Percentiles rank a stretch among this genome's conserved stretches.
Evolutionary conservation across 2,797 vertebrate genomes (phyloP).

Genomic region (Labroides dimidiatus): DNA sequence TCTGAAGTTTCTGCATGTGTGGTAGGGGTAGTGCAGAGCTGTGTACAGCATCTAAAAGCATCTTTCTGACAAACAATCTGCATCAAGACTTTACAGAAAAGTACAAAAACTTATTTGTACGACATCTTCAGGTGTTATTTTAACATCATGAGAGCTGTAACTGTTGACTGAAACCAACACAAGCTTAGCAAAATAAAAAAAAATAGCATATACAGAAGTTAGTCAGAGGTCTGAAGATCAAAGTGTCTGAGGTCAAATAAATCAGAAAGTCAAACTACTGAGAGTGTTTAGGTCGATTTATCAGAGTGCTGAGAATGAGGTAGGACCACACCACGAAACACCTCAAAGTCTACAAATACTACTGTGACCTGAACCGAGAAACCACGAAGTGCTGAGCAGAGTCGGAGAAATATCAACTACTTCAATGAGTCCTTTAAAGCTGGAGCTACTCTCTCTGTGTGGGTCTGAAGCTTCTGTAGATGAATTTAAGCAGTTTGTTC

Average conservation of each 20-base stretch:
- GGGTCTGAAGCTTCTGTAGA: neutral
- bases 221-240: slow-evolving; percentile 7
- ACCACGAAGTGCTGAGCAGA: slow-evolving; percentile 14
- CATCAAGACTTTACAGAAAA: no score
- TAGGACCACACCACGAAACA: slow-evolving; percentile 55
- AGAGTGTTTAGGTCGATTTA: slow-evolving; percentile 18
- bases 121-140: neutral
- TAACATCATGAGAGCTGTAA: neutral
- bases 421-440: neutral
- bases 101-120: neutral
- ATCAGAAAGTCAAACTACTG: slow-evolving; percentile 9
- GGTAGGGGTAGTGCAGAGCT: no score
- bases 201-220: slow-evolving; percentile 17
- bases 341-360: neutral
- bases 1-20: no score
- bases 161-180: neutral
- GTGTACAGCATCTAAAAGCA: neutral
- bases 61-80: neutral
- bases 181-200: neutral
- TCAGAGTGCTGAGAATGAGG: slow-evolving; percentile 62
- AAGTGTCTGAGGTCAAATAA: slow-evolving; percentile 38
- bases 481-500: neutral
- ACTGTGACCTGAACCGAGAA: slow-evolving; percentile 9
- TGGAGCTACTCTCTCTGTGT: neutral
- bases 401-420: neutral